Percentiles rank a stretch among this genome's conserved stretches.
These are phyloP conservation scores for Oedothorax gibbosus DNA, from an alignment of 1,140 invertebrate species.

Conservation along the genomic window DNA sequence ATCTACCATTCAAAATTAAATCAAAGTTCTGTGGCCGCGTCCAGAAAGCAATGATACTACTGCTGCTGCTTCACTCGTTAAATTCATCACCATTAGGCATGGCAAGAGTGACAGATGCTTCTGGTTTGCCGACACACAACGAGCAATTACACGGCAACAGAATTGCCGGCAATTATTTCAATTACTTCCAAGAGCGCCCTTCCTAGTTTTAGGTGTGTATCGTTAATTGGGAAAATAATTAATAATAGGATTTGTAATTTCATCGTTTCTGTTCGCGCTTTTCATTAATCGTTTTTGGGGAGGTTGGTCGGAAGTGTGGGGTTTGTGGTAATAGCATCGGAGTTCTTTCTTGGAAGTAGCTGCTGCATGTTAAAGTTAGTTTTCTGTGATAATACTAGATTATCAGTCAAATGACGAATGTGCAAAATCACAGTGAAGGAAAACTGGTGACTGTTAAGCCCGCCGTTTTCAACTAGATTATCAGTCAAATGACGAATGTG, in stretches of 20 bases:
- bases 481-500: no score
- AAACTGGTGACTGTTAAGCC: no score
- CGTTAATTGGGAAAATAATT: constrained; percentile 49
- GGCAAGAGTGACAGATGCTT: constrained; percentile 43
- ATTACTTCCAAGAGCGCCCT: constrained; percentile 16
- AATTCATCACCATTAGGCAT: constrained; percentile 46
- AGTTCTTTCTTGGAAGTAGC: neutral
- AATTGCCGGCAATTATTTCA: constrained; percentile 50
- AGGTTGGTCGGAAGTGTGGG: neutral
- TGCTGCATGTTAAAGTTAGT: neutral
- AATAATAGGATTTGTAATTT: constrained; percentile 41
- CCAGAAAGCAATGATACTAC: constrained; percentile 43
- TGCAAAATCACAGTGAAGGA: no score
- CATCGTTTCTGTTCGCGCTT: constrained; percentile 27
- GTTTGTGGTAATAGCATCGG: neutral
- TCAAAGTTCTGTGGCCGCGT: neutral
- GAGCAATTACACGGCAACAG: constrained; percentile 35
- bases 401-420: no score
- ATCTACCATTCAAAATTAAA: no score
- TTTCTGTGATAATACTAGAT: no score
- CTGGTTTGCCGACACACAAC: constrained; percentile 19
- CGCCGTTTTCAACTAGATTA: no score
- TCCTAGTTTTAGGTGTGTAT: constrained; percentile 12
- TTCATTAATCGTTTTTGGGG: constrained; percentile 26
- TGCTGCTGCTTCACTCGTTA: constrained; percentile 12